Evolutionary conservation across 2,888 invertebrate species (phyloP), one percentile per base, ranked within the genome.

Genomic region (Abrostola tripartita): DNA sequence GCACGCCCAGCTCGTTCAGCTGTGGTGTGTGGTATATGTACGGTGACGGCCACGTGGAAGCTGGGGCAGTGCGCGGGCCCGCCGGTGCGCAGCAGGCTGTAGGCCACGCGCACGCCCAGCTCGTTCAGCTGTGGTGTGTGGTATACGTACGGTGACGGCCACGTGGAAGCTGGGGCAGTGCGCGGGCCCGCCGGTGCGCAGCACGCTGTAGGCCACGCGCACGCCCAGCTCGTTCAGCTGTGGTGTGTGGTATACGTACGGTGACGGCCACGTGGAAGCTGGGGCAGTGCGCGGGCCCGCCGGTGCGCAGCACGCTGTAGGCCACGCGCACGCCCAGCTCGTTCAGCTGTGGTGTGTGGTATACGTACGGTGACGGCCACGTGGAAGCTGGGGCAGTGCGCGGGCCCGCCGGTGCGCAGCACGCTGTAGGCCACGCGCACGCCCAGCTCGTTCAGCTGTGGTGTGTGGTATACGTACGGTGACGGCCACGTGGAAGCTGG

Each of bases 31-130:
- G 12, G 5, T 8, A 36, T 42, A 87, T 90, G 95, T 73, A 97
- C 97, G 84, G 96, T 96, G 8, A 98, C 98, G 8, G 96, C 95
- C 77, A 98, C 97, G 11, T 96, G 97, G 92, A 99, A 99, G 79
- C 96, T 95, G 0, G 98, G 98, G 54, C 97, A 97, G 92, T 99
- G 98, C 9, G 98, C 97, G 0, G 98, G 98, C 0, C 98, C 98
- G 36, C 96, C 96, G 90, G 98, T 97, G 63, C 96, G 95, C 61
- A 97, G 95, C 72, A 98, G 95, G 74, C 96, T 95, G 89, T 98
- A 99, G 60, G 96, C 94, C 12, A 98, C 95, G 36, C 97, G 97
- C 38, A 97, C 96, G 74, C 97, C 97, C 9, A 98, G 92, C 93
- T 98, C 98, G 91, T 98, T 98, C 60, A 99, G 90, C 63, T n/a